Percentiles rank a stretch among this genome's conserved stretches.
phyloP scores from a whole-genome alignment of 2,888 invertebrate species.

The Philereme vetulata region DNA sequence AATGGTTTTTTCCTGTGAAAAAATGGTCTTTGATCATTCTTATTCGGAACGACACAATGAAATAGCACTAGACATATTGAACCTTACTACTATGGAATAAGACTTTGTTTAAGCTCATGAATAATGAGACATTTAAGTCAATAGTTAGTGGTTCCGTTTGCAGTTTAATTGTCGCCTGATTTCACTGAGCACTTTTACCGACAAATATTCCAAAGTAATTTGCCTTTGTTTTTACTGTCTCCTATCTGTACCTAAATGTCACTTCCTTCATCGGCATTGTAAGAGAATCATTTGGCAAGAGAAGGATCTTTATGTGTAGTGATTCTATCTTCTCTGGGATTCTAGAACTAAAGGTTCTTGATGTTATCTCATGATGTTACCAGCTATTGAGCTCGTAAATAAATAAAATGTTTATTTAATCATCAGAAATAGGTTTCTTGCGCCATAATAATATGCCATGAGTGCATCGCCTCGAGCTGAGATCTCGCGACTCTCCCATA shows the following conservation, averaged over 20 bases:
- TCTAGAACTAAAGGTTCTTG: no score
- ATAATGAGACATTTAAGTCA: slow-evolving; percentile 21
- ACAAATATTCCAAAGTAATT: background rate
- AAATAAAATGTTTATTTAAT: no score
- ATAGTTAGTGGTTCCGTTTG: slow-evolving; percentile 30
- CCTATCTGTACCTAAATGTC: background rate
- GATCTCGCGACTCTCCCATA: no score
- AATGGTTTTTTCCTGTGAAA: slow-evolving; percentile 46
- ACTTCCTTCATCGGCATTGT: no score
- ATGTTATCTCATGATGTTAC: no score
- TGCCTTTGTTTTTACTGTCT: slow-evolving; percentile 16
- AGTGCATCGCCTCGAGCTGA: no score
- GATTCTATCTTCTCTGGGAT: no score
- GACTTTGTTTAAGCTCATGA: slow-evolving; percentile 4
- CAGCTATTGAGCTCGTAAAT: no score
- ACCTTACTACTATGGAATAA: slow-evolving; percentile 25
- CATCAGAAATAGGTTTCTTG: no score
- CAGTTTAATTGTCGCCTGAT: slow-evolving; percentile 35
- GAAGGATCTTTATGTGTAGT: no score
- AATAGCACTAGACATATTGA: slow-evolving; percentile 12
- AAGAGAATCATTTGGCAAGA: no score
- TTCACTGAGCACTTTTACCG: slow-evolving; percentile 32
- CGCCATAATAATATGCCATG: no score
- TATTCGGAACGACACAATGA: slow-evolving; percentile 31
- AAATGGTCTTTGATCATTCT: slow-evolving; percentile 41